These are phyloP conservation scores for Microtus pennsylvanicus DNA, from an alignment of 2,113 vertebrate species.

Conservation along the genomic window DNA sequence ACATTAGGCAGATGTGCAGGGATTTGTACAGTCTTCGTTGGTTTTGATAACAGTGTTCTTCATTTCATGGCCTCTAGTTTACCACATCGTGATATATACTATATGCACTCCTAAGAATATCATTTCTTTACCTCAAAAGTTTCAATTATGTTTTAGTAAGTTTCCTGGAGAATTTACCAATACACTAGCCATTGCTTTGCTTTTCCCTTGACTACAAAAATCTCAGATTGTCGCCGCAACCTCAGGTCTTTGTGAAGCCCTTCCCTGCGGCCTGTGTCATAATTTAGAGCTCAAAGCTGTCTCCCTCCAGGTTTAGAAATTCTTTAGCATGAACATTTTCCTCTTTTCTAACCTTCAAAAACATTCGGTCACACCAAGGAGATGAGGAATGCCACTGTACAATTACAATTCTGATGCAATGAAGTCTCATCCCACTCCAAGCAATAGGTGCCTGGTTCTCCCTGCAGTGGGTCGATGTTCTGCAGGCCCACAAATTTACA, in stretches of 20 bases:
- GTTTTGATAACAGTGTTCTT: accelerated
- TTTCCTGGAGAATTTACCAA: not conserved
- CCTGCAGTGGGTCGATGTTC: not conserved
- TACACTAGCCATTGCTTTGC: not conserved
- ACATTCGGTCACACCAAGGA: not conserved
- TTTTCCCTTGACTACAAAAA: slow-evolving; percentile 1
- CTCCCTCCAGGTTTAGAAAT: slow-evolving; percentile 34
- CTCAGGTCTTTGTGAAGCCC: not conserved
- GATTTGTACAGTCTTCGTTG: no score
- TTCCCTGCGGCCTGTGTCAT: not conserved
- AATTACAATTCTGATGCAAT: not conserved
- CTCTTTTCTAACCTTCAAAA: slow-evolving; percentile 13
- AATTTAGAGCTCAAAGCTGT: not conserved
- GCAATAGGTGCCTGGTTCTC: not conserved
- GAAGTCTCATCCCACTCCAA: not conserved
- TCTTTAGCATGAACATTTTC: not conserved
- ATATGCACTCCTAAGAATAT: not conserved
- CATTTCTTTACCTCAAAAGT: not conserved
- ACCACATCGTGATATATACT: no score
- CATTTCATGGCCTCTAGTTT: not conserved
- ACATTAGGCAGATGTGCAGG: accelerated
- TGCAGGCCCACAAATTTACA: not conserved
- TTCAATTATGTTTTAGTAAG: slow-evolving; percentile 12
- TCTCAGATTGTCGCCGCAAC: not conserved
- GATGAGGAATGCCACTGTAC: not conserved